Percentiles rank a stretch among this genome's conserved stretches.
Conservation (phyloP, 1,140 invertebrate genomes). For the Papilio polytes region DNA sequence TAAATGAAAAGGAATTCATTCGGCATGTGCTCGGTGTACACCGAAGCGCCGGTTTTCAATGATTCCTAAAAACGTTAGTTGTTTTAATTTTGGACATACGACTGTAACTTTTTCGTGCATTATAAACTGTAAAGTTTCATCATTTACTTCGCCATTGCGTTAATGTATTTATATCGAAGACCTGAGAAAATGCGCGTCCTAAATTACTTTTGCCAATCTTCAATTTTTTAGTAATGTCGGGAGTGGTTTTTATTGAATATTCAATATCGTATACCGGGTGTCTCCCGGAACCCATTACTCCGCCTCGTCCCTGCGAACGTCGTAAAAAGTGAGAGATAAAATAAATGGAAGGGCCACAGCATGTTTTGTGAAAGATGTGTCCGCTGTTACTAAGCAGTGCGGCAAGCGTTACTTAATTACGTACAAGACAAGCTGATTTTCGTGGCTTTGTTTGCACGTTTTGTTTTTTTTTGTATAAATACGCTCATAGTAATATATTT, state of each 20-base stretch:
- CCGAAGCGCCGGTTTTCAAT: too few species aligned
- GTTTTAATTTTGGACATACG: background rate
- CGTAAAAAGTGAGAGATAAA: conserved; percentile 19
- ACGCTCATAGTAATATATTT: too few species aligned
- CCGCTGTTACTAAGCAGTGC: conserved; percentile 8
- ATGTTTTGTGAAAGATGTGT: conserved; percentile 17
- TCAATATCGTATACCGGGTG: background rate
- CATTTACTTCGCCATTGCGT: background rate
- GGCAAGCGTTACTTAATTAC: conserved; percentile 15
- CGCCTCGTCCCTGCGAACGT: conserved; percentile 10
- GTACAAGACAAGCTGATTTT: background rate
- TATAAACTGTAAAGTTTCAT: background rate
- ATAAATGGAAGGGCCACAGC: conserved; percentile 13
- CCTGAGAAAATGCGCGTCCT: background rate
- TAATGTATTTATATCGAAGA: background rate
- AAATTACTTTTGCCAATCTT: conserved; percentile 1
- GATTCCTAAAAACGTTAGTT: too few species aligned
- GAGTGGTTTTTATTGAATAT: conserved; percentile 18
- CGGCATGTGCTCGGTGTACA: too few species aligned
- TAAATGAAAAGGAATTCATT: too few species aligned
- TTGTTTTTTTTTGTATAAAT: background rate
- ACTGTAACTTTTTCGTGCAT: too few species aligned
- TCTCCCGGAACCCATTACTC: conserved; percentile 18
- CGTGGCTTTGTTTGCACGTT: background rate
- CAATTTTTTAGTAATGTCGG: conserved; percentile 1